These are phyloP conservation scores for Nymphicus hollandicus DNA, from an alignment of 2,113 vertebrate species.

Conservation along the genomic window DNA sequence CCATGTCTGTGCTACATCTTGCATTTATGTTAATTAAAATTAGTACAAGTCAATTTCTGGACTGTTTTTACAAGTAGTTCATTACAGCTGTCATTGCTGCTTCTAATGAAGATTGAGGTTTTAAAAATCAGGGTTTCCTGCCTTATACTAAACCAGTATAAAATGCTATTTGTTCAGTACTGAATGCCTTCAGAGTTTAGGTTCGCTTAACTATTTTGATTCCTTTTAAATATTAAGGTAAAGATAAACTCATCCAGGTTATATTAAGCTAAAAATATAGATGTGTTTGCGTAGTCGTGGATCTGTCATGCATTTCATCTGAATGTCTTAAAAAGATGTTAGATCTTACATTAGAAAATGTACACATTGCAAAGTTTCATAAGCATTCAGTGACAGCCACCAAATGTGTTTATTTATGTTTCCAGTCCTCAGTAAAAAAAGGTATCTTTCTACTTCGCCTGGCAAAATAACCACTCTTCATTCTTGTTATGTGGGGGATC, in stretches of 20 bases:
- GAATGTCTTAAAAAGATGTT: neutral
- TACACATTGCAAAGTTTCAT: neutral
- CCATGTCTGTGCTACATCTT: neutral
- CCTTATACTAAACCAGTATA: neutral
- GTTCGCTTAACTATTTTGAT: neutral
- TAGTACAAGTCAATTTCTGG: neutral
- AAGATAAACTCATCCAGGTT: neutral
- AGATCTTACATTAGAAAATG: neutral
- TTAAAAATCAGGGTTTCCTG: neutral
- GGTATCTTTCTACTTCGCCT: neutral
- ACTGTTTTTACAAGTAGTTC: neutral
- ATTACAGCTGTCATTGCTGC: neutral
- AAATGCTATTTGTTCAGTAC: neutral
- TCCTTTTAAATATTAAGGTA: neutral
- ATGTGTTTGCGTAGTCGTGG: neutral
- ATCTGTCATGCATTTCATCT: neutral
- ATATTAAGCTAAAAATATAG: neutral
- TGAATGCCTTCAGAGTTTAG: neutral
- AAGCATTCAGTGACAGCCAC: neutral
- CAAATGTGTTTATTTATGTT: neutral
- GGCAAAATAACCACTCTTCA: neutral
- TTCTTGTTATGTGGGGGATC: neutral
- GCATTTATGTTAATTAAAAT: slow-evolving; percentile 5
- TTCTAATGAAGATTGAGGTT: neutral
- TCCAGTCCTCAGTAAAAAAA: neutral